Evolutionary conservation across 2,888 invertebrate species (phyloP).

Genomic region (Agrotis exclamationis): DNA sequence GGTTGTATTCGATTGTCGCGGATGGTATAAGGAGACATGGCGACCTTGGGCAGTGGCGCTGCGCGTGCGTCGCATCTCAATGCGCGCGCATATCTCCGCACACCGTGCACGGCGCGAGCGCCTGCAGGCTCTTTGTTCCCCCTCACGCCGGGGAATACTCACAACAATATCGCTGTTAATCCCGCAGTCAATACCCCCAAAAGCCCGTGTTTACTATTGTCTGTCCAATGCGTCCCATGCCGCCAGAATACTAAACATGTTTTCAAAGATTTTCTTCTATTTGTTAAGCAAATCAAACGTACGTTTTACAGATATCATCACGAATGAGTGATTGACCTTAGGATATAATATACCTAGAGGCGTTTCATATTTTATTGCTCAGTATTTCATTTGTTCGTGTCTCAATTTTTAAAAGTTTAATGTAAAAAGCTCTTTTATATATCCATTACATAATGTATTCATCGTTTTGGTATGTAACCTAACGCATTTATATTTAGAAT

Average conservation of each 20-base stretch:
- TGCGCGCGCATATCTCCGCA: constrained; percentile 72
- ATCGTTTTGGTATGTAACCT: constrained; percentile 18
- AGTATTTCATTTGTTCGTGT: constrained; percentile 35
- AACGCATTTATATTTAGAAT: constrained; percentile 51
- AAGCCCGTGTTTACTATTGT: constrained; percentile 71
- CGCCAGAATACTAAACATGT: constrained; percentile 67
- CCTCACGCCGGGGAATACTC: constrained; percentile 68
- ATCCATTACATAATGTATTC: constrained; percentile 8
- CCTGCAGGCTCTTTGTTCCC: constrained; percentile 76
- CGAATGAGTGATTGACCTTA: constrained; percentile 62
- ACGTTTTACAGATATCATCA: constrained; percentile 64
- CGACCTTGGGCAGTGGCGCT: constrained; percentile 81
- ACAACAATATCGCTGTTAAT: constrained; percentile 66
- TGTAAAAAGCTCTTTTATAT: not conserved
- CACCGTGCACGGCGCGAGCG: constrained; percentile 40
- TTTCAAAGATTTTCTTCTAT: constrained; percentile 65
- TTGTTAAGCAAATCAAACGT: constrained; percentile 65
- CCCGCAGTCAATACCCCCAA: constrained; percentile 75
- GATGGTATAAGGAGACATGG: constrained; percentile 68
- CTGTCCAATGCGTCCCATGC: constrained; percentile 62
- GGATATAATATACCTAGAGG: constrained; percentile 32
- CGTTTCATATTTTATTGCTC: constrained; percentile 33
- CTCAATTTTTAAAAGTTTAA: constrained; percentile 1
- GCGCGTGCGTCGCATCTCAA: constrained; percentile 82
- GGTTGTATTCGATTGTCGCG: constrained; percentile 24